Percentiles rank a stretch among this genome's conserved stretches.
Conservation (phyloP, 2,113 vertebrate species). For the Seriola quinqueradiata region DNA sequence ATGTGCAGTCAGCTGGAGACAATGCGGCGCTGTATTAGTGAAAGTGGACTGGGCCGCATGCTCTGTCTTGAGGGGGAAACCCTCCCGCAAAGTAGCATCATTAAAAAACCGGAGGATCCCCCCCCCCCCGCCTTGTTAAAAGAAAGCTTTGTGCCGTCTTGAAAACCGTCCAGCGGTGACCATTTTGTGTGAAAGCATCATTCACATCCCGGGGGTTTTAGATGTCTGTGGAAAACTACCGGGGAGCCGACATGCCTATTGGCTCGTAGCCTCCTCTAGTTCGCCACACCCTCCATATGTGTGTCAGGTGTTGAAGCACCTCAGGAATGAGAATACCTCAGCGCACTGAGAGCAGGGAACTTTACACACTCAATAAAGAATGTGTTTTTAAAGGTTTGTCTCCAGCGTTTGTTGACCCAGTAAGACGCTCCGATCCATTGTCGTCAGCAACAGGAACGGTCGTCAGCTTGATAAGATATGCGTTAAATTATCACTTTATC, state of each 20-base stretch:
- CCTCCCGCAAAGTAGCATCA: conserved; percentile 47
- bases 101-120: conserved; percentile 55
- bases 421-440: not conserved
- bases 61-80: conserved; percentile 52
- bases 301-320: conserved; percentile 69
- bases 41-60: conserved; percentile 7
- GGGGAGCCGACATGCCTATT: conserved; percentile 41
- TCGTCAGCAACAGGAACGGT: not conserved
- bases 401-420: not conserved
- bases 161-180: conserved; percentile 55
- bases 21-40: conserved; percentile 39
- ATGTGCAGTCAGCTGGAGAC: conserved; percentile 15
- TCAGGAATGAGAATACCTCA: conserved; percentile 57
- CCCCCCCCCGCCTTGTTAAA: conserved; percentile 51
- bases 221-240: conserved; percentile 81
- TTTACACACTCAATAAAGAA: conserved; percentile 29
- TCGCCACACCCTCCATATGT: conserved; percentile 71
- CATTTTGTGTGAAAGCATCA: conserved; percentile 78
- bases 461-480: no score
- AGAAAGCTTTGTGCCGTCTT: conserved; percentile 67
- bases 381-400: conserved; percentile 41
- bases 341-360: conserved; percentile 15
- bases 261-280: conserved; percentile 27
- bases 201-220: conserved; percentile 63
- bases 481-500: no score